A percentile compares a stretch with the other conserved stretches of the same genome.
Evolutionary conservation across 1,140 invertebrate genomes (phyloP).

Genomic region (Dendrolimus kikuchii): DNA sequence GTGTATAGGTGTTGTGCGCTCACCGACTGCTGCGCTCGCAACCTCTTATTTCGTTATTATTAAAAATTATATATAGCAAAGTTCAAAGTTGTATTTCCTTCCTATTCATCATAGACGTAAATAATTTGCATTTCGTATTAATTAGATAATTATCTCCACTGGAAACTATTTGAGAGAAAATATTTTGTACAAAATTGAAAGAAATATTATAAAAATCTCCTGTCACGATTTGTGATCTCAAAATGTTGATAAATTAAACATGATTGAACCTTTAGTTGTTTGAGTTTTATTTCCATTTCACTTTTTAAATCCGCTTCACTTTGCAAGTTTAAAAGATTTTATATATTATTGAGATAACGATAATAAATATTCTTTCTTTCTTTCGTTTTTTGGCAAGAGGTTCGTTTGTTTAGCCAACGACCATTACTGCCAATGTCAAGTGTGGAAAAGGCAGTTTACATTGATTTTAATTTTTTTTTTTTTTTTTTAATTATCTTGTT

Average conservation of each 20-base stretch:
- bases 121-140: slow-evolving; percentile 56
- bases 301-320: no score
- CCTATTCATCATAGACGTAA: slow-evolving; percentile 41
- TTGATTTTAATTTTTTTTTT: no score
- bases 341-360: no score
- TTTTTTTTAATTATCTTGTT: no score
- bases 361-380: no score
- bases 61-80: slow-evolving; percentile 1
- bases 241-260: slow-evolving; percentile 65
- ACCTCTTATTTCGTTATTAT: no score
- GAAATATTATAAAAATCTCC: slow-evolving; percentile 44
- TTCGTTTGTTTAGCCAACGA: no score
- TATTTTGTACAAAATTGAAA: slow-evolving; percentile 71
- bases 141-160: slow-evolving; percentile 44
- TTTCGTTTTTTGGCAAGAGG: no score
- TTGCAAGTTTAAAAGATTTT: no score
- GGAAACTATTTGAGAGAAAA: slow-evolving; percentile 51
- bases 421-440: no score
- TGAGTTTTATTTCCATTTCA: slow-evolving; percentile 6
- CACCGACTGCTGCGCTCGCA: slow-evolving; percentile 1
- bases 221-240: slow-evolving; percentile 63
- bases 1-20: slow-evolving; percentile 15
- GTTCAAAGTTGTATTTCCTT: slow-evolving; percentile 49
- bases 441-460: no score
- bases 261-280: slow-evolving; percentile 44